Percentiles rank a stretch among this genome's conserved stretches.
phyloP scores from a whole-genome alignment of 1,140 invertebrate species.

The Forficula auricularia region DNA sequence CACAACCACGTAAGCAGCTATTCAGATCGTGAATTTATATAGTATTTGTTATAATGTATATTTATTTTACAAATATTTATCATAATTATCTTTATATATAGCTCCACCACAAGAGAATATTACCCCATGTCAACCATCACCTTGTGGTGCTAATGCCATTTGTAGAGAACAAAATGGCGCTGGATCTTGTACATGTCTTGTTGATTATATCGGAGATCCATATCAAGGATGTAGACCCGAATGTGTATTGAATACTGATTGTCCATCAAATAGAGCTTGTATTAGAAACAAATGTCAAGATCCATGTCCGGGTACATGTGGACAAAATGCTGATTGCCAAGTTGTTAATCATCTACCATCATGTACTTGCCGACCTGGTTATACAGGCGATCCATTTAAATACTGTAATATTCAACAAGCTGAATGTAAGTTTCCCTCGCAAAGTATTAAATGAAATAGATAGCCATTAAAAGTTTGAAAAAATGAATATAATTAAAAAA shows the following conservation, averaged over 20 bases:
- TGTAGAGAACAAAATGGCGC: constrained; percentile 44
- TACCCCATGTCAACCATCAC: constrained; percentile 44
- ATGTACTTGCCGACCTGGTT: constrained; percentile 51
- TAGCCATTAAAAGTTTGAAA: neutral
- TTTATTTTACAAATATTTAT: too few relatives aligned
- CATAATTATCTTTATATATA: too few relatives aligned
- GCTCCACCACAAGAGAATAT: neutral
- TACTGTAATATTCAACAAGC: constrained; percentile 32
- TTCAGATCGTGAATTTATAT: too few relatives aligned
- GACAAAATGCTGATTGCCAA: constrained; percentile 51
- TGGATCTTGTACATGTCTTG: constrained; percentile 44
- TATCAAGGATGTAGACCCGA: constrained; percentile 55
- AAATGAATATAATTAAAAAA: too few relatives aligned
- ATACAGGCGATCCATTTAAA: constrained; percentile 54
- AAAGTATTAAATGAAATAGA: constrained; percentile 11
- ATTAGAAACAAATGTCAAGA: constrained; percentile 54
- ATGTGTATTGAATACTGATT: constrained; percentile 54
- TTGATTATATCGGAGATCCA: constrained; percentile 51
- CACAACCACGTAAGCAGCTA: too few relatives aligned
- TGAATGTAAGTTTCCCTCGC: constrained; percentile 21
- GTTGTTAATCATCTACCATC: constrained; percentile 53
- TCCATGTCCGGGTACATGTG: constrained; percentile 60
- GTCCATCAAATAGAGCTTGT: constrained; percentile 49
- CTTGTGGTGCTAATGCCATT: constrained; percentile 54
- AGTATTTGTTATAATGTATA: too few relatives aligned